phyloP scores from a whole-genome alignment of 1,140 invertebrate genomes.

The Apis laboriosa region DNA sequence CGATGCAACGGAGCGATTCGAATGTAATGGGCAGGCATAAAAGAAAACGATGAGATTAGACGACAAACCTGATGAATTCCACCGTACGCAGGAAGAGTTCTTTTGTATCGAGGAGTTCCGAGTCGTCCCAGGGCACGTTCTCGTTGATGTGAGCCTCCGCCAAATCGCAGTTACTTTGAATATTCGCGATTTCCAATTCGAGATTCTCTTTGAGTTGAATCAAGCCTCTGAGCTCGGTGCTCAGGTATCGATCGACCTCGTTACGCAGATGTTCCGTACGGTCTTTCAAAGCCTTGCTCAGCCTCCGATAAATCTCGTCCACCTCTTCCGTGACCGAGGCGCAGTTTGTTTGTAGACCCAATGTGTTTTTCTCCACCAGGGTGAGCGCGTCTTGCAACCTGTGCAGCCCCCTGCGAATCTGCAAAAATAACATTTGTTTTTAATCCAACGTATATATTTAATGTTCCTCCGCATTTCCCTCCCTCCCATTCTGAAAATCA shows the following conservation, averaged over 20 bases:
- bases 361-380: conserved; percentile 92
- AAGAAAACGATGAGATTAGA: not conserved
- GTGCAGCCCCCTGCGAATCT: conserved; percentile 91
- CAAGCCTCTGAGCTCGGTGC: conserved; percentile 90
- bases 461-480: not conserved
- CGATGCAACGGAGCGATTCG: too few species aligned
- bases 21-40: not conserved
- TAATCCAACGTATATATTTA: not conserved
- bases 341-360: conserved; percentile 92
- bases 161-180: conserved; percentile 96
- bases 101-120: conserved; percentile 95
- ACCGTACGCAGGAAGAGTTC: conserved; percentile 96
- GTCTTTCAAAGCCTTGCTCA: conserved; percentile 95
- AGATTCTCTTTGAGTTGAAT: conserved; percentile 95
- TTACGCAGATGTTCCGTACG: conserved; percentile 92
- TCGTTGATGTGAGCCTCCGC: conserved; percentile 96
- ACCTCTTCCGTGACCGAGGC: conserved; percentile 94
- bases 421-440: conserved; percentile 16
- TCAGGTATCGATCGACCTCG: conserved; percentile 94
- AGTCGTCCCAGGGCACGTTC: conserved; percentile 92
- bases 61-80: conserved; percentile 88
- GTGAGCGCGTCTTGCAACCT: conserved; percentile 91
- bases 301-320: conserved; percentile 93
- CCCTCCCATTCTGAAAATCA: not conserved
- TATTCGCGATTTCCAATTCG: conserved; percentile 95